phyloP scores from a whole-genome alignment of 2,113 vertebrate genomes.

The Pomatorhinus ruficollis region DNA sequence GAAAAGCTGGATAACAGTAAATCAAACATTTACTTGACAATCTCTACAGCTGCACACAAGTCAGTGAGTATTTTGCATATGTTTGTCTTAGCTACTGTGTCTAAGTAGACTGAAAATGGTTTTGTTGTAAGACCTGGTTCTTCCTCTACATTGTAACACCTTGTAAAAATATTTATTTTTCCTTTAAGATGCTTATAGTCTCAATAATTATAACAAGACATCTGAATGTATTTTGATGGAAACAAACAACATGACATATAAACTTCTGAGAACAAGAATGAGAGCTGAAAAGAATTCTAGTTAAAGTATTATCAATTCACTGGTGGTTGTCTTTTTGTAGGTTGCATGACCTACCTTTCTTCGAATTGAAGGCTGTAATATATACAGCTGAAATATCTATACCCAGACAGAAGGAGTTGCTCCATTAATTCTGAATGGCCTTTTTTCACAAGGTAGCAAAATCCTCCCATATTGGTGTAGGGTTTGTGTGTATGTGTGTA shows the following conservation, averaged over 20 bases:
- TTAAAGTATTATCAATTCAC: neutral
- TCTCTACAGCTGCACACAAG: rapidly evolving
- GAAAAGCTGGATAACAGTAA: neutral
- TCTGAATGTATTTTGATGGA: neutral
- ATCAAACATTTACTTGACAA: neutral
- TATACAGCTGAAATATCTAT: neutral
- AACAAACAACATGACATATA: neutral
- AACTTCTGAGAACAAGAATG: neutral
- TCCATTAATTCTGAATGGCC: neutral
- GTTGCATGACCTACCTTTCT: neutral
- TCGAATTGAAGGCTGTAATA: neutral
- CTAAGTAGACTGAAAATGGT: neutral
- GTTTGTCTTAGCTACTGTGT: neutral
- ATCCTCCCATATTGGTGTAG: neutral
- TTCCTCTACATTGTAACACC: neutral
- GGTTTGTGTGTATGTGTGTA: neutral
- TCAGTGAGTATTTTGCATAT: neutral
- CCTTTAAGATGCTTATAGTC: neutral
- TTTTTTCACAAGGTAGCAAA: neutral
- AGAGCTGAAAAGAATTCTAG: neutral
- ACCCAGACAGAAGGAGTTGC: neutral
- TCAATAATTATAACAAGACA: neutral
- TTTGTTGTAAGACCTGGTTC: neutral
- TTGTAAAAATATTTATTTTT: neutral
- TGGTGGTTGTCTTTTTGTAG: neutral